Base-by-base conservation (phyloP, 2,797 vertebrate genomes). In the Chrosomus eos region DNA sequence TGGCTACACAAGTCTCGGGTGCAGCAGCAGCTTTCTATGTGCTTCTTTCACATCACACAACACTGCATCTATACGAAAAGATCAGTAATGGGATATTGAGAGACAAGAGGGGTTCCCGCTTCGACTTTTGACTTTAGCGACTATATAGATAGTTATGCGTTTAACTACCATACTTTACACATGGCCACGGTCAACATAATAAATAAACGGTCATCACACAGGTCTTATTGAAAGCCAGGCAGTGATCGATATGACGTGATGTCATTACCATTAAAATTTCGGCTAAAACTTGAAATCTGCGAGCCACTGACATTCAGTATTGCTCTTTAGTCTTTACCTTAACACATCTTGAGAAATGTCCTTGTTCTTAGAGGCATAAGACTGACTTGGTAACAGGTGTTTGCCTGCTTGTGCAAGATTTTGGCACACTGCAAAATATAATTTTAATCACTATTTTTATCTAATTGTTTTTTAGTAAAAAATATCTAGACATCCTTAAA, bases 141-240 rank as follows among this genome's bases (percentile, higher is more conserved):
- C 51, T 75, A 40, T 70, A 40, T 55, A 64, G 72, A 80, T 83
- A 84, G 81, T 75, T 82, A 60, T 58, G 64, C 23, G 1, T 73
- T 71, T 58, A 82, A 78, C 64, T 74, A 80, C 67, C 13, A 3
- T 53, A 74, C 71, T 74, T 80, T 75, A 73, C 74, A 81, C 66
- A 75, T 72, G 86, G 71, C 70, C 77, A 79, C 64, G 82, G 83
- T 80, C 71, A 82, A 79, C 28, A 33, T 31, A 72, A 45, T 79
- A 36, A 70, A 51, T 45, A 28, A 66, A 79, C 51, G 78, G 40
- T 74, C 79, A 71, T 86, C 82, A 83, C 80, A 85, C 60, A 78
- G 82, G 81, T 86, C 80, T 60, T 77, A 83, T 62, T 70, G 55
- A 66, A 87, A 88, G 85, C 60, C 84, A 88, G 88, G 87, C 88